Conservation (phyloP, 2,888 invertebrate species). For the Pachymerium ferrugineum region DNA sequence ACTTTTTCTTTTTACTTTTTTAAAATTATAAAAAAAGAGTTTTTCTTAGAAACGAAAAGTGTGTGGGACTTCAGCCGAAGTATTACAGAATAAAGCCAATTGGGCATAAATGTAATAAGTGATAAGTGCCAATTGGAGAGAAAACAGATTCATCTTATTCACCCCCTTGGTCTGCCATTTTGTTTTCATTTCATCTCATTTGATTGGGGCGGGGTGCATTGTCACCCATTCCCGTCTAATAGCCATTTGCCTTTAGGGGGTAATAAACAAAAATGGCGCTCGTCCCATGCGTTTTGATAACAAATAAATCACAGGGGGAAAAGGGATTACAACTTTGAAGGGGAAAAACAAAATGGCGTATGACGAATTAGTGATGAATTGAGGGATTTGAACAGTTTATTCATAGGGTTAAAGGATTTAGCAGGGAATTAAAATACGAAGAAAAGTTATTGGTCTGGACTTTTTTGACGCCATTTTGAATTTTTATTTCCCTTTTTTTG, state of each 20-base stretch:
- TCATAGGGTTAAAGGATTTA: not conserved
- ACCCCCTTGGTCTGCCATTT: not conserved
- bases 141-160: not conserved
- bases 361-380: not conserved
- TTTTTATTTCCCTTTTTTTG: no score
- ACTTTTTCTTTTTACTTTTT: not conserved
- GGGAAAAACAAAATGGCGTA: constrained; percentile 2
- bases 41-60: not conserved
- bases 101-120: not conserved
- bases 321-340: not conserved
- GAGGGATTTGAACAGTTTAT: not conserved
- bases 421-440: not conserved
- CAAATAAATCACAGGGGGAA: not conserved
- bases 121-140: not conserved
- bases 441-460: no score
- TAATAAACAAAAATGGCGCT: not conserved
- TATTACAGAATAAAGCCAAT: no score
- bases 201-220: not conserved
- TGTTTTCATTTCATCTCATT: not conserved
- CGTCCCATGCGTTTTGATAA: not conserved
- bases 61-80: no score
- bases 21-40: not conserved
- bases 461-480: no score
- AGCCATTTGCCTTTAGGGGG: not conserved
- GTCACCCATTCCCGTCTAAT: not conserved